phyloP scores from a whole-genome alignment of 2,888 invertebrate genomes.

The Callyntrura sp. region DNA sequence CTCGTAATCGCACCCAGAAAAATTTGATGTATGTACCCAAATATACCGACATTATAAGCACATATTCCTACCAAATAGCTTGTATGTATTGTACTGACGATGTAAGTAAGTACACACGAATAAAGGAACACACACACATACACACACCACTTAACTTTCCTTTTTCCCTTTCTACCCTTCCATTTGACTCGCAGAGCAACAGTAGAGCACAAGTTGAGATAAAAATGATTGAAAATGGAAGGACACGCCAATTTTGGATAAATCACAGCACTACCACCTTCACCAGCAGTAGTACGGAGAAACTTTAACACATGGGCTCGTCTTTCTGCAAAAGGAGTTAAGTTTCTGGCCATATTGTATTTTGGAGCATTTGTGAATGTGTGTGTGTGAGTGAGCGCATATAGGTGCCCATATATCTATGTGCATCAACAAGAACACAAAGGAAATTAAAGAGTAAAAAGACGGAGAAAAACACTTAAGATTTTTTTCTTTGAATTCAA shows the following conservation, averaged over 20 bases:
- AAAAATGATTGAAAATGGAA: constrained; percentile 84
- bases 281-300: background rate
- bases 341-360: background rate
- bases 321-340: background rate
- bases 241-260: constrained; percentile 84
- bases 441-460: constrained; percentile 35
- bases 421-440: background rate
- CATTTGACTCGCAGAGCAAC: constrained; percentile 45
- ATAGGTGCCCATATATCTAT: too few species aligned
- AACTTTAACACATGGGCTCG: background rate
- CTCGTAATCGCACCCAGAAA: background rate
- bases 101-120: background rate
- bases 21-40: background rate
- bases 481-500: background rate
- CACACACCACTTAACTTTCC: constrained; percentile 26
- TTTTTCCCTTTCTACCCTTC: constrained; percentile 45
- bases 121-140: background rate
- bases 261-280: constrained; percentile 79
- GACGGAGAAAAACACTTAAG: constrained; percentile 44
- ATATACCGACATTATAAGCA: background rate
- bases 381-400: too few species aligned
- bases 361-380: background rate
- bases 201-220: constrained; percentile 66
- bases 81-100: background rate
- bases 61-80: background rate